Base-by-base conservation (phyloP, 30 jellyfish, hydroid and myxozoan species). In the Cassiopea xamachana region DNA sequence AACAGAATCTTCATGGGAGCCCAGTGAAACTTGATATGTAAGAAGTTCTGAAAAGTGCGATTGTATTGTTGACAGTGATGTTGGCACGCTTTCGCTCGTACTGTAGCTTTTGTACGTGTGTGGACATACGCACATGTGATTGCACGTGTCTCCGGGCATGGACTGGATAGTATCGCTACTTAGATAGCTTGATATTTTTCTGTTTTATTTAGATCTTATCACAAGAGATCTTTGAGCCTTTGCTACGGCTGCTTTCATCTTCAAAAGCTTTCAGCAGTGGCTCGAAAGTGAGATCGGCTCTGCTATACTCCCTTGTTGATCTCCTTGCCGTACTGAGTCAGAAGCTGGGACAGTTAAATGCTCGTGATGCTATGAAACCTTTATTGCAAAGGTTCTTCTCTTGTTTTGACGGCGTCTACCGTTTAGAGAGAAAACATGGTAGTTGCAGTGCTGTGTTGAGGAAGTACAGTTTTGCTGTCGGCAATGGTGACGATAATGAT, bases 331-430 rank as follows among this genome's bases (percentile, higher is more conserved):
- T 77, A 7, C 69, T 94, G 80, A 83, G 98, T 69, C 90, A 87
- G 75, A 90, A 73, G 51, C 84, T 94, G 48, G 94, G 93, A 18
- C 97, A 97, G 55, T 78, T 85, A 51, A 87, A 49, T 71, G 98
- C 98, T 8, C 98, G 94, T 74, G 98, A 85, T 1, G 88, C 82
- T 50, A 81, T 94, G 93, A 90, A 94, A 67, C 98, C 98, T 4
- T 71, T 94, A 64, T 91, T 94, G 27, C 98, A 94, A 73, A 92
- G 94, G 58, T 94, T 94, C 84, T 94, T 94, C 87, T 94, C 98
- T 14, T 91, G 98, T 62, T 94, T 94, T 75, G 98, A 94, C 67
- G 94, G 98, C 45, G 93, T 94, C 60, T 94, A 94, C 81, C 93
- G 92, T 17, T 73, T 90, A 85, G 87, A 88, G 48, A 77, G 91